Evolutionary conservation across 2,888 invertebrate genomes (phyloP).

Genomic region (Cyclophora albipunctata): DNA sequence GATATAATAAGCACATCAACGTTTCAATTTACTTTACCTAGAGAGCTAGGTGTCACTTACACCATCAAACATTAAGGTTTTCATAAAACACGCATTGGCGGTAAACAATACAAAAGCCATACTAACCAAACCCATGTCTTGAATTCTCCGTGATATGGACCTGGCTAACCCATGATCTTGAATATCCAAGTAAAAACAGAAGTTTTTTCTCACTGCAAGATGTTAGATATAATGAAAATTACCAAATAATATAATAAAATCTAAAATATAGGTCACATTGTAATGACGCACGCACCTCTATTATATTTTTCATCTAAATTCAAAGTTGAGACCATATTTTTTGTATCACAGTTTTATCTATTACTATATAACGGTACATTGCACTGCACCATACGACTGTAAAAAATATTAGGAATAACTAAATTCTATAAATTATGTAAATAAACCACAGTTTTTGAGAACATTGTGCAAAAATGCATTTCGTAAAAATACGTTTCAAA

Average conservation of each 20-base stretch:
- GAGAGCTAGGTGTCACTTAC: constrained; percentile 1
- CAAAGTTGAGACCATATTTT: constrained; percentile 64
- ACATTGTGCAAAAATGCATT: constrained; percentile 42
- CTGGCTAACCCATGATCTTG: constrained; percentile 79
- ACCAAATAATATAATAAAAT: constrained; percentile 8
- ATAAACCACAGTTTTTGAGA: constrained; percentile 10
- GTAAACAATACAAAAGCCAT: constrained; percentile 26
- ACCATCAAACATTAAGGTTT: no score
- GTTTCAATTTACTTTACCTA: constrained; percentile 1
- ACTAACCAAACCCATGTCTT: constrained; percentile 83
- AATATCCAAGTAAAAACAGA: constrained; percentile 85
- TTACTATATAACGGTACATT: constrained; percentile 11
- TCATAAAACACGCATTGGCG: constrained; percentile 30
- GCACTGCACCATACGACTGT: neutral
- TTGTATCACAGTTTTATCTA: constrained; percentile 16
- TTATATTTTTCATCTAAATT: constrained; percentile 67
- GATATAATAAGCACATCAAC: neutral
- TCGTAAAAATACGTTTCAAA: constrained; percentile 51
- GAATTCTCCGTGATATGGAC: constrained; percentile 81
- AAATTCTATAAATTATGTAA: constrained; percentile 21
- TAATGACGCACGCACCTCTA: constrained; percentile 51
- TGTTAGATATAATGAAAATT: constrained; percentile 16
- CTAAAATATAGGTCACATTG: constrained; percentile 25
- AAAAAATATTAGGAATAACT: neutral
- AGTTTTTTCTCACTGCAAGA: constrained; percentile 75